These are phyloP conservation scores for Drosophila nasuta DNA, from an alignment of 1,140 invertebrate species.

Conservation along the genomic window DNA sequence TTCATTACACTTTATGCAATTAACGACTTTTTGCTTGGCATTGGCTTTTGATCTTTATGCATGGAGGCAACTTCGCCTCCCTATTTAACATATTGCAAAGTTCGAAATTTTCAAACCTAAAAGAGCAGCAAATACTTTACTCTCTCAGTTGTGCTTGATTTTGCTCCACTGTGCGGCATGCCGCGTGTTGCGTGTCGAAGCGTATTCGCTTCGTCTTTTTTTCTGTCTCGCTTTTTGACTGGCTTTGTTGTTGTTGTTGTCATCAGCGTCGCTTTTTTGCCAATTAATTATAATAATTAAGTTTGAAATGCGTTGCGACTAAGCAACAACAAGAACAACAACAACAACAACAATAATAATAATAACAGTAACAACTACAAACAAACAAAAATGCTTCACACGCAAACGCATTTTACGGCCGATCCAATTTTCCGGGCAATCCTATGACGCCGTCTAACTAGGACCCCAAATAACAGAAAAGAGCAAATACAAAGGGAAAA, in stretches of 20 bases:
- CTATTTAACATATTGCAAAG: neutral
- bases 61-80: neutral
- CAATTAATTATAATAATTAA: constrained; percentile 82
- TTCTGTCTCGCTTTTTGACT: constrained; percentile 36
- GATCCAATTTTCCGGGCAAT: constrained; percentile 75
- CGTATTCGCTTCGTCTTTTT: constrained; percentile 27
- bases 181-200: constrained; percentile 55
- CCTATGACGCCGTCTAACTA: constrained; percentile 54
- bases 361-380: constrained; percentile 39
- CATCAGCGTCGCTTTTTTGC: constrained; percentile 66
- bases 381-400: constrained; percentile 49
- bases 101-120: neutral
- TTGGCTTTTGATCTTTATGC: constrained; percentile 26
- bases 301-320: constrained; percentile 79
- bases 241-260: constrained; percentile 40
- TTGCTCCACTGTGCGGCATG: constrained; percentile 42
- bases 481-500: neutral
- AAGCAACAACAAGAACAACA: constrained; percentile 63
- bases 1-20: constrained; percentile 30
- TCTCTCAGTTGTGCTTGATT: neutral
- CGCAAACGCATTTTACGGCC: constrained; percentile 75
- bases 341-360: constrained; percentile 60
- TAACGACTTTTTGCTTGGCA: constrained; percentile 28
- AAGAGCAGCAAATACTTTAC: neutral
- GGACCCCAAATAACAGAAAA: neutral